These are phyloP conservation scores for Trichonephila inaurata DNA, from an alignment of 1,140 invertebrate genomes.

Conservation along the genomic window DNA sequence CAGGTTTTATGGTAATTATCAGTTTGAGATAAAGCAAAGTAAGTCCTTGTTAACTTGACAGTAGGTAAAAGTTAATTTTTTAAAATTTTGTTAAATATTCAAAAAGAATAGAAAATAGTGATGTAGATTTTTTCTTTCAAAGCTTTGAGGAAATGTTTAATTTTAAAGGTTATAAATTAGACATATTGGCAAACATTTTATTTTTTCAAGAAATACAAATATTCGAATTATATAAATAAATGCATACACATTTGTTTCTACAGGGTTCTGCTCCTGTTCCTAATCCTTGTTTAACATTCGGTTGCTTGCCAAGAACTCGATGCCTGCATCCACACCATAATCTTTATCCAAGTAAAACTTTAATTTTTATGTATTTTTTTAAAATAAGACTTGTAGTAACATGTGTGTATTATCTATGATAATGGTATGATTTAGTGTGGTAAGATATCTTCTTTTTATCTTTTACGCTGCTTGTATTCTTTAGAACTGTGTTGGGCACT, in stretches of 20 bases:
- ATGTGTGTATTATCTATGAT: not conserved
- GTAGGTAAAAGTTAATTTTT: too few species aligned
- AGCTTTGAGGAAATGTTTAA: too few species aligned
- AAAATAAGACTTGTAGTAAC: not conserved
- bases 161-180: too few species aligned
- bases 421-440: constrained; percentile 27
- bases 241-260: not conserved
- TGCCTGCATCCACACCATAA: constrained; percentile 69
- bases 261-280: constrained; percentile 63
- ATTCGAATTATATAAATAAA: not conserved
- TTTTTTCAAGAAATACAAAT: too few species aligned
- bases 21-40: too few species aligned
- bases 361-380: constrained; percentile 3
- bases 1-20: too few species aligned
- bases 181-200: too few species aligned
- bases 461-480: constrained; percentile 51
- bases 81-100: too few species aligned
- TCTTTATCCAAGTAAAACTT: constrained; percentile 76
- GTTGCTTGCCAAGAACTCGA: constrained; percentile 63
- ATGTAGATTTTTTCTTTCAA: too few species aligned
- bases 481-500: constrained; percentile 52
- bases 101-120: too few species aligned
- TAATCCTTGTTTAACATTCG: constrained; percentile 68
- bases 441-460: constrained; percentile 46
- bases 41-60: too few species aligned